Evolutionary conservation across 2,797 vertebrate species (phyloP).

Genomic region (Mormyrops attenuatus): DNA sequence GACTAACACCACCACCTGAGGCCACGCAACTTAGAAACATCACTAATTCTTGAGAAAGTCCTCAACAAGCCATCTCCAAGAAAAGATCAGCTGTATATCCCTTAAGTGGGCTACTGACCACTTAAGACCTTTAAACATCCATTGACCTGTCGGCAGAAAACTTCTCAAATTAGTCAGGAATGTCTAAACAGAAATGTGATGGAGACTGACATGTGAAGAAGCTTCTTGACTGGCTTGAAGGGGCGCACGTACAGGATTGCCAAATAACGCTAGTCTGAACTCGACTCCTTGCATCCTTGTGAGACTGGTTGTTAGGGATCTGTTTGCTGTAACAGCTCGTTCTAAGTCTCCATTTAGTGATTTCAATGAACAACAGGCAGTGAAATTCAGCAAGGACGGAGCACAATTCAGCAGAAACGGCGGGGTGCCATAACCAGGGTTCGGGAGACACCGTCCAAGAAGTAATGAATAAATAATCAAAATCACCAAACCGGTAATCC

Average conservation of each 20-base stretch:
- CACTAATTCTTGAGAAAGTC: background rate
- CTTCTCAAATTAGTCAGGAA: background rate
- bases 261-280: background rate
- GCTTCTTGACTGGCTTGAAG: background rate
- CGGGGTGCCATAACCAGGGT: background rate
- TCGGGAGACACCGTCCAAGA: conserved; percentile 26
- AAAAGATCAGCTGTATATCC: background rate
- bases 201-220: background rate
- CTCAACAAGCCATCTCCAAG: background rate
- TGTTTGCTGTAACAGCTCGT: background rate
- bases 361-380: background rate
- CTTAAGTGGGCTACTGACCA: background rate
- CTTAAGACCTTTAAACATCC: background rate
- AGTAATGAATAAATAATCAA: conserved; percentile 19
- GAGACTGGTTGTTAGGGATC: background rate
- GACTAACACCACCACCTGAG: background rate
- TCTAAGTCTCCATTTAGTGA: background rate
- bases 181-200: background rate
- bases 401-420: background rate
- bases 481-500: conserved; percentile 7
- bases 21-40: background rate
- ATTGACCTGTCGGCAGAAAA: background rate
- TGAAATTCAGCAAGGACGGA: background rate
- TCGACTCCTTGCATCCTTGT: background rate
- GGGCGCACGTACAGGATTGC: background rate